Base-by-base conservation (phyloP, 2,888 invertebrate species). In the Acronicta leporina region DNA sequence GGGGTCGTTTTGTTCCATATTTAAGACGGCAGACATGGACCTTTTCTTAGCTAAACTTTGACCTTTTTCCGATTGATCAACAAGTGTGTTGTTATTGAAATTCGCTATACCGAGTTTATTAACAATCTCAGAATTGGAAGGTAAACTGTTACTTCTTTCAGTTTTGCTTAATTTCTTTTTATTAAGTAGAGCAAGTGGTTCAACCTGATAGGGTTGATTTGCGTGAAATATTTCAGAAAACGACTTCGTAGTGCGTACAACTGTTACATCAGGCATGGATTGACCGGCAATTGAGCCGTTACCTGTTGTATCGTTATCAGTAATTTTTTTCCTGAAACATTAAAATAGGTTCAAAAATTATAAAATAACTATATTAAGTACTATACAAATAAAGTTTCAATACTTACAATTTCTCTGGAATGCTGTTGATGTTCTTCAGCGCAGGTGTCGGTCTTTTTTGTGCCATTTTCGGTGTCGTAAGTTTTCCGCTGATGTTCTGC, bases 241-340 rank as follows among this genome's bases (percentile, higher is more conserved):
- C 14, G 30, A 1, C 1, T 43, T 15, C 43, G 11, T 35, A n/a
- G 33, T 35, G 8, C 10, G n/a, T 10, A 10, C 0, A 6, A 25
- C 20, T 13, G 13, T 13, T 52, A 33, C 16, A 43, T 51, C 16
- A 3, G 42, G 42, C 51, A 51, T 51, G 5, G 33, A 51, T 30
- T n/a, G n/a, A 8, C 38, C 7, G 38, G 6, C n/a, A 13, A 0
- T 38, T 38, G 38, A n/a, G n/a, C n/a, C n/a, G n/a, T n/a, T 38
- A n/a, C 5, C 38, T n/a, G 6, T 38, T 38, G n/a, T 38, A n/a
- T n/a, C 7, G n/a, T n/a, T 38, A 38, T n/a, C n/a, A 7, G 5
- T 38, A n/a, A 38, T 6, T 14, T 50, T 50, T 42, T 15, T 9
- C 33, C 46, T 46, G 33, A 50, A 50, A 38, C 35, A 38, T n/a